These are phyloP conservation scores for Glyptemys insculpta DNA, from an alignment of 2,797 vertebrate species.

Conservation along the genomic window DNA sequence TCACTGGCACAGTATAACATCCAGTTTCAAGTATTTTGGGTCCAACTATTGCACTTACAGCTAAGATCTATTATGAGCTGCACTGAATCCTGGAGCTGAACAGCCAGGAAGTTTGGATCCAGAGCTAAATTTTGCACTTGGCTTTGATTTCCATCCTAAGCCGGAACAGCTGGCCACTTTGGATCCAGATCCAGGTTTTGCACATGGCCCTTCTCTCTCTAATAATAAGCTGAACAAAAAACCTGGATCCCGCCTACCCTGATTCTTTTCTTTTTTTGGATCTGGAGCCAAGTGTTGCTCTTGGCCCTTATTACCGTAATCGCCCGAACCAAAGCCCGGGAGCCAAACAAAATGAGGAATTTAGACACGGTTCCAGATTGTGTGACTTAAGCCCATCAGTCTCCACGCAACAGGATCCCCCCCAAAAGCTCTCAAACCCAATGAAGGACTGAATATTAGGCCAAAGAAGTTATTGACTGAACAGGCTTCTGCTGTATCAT, in stretches of 20 bases:
- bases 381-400: conserved; percentile 15
- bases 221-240: conserved; percentile 43
- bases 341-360: not conserved
- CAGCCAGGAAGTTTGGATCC: not conserved
- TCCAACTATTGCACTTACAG: not conserved
- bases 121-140: not conserved
- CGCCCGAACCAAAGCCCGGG: conserved; percentile 28
- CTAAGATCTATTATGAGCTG: not conserved
- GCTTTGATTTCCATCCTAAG: not conserved
- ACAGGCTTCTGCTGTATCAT: not conserved
- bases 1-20: not conserved
- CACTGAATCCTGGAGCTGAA: not conserved
- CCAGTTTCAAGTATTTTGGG: not conserved
- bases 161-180: not conserved
- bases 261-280: conserved; percentile 32
- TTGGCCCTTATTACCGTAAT: conserved; percentile 37
- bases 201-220: not conserved
- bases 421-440: conserved; percentile 59
- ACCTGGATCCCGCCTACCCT: conserved; percentile 60
- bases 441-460: conserved; percentile 45
- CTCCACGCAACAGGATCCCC: conserved; percentile 55
- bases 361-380: not conserved
- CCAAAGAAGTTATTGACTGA: conserved; percentile 51
- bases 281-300: conserved; percentile 70
- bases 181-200: conserved; percentile 66